Conservation (phyloP, 2,797 vertebrate species). For the Sebastes trivittatus region DNA sequence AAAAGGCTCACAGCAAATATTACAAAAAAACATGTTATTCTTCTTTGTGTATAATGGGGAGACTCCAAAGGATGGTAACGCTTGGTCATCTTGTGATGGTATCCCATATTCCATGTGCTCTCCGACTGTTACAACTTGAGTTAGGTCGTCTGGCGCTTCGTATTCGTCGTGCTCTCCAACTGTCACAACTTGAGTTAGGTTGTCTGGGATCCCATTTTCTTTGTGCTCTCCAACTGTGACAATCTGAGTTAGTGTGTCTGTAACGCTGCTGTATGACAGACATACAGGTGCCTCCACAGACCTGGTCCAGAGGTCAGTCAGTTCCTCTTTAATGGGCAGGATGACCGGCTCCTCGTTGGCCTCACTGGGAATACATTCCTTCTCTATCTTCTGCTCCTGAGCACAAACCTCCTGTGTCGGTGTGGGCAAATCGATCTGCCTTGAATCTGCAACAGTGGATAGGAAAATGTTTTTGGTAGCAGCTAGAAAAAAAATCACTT, state of each 20-base stretch:
- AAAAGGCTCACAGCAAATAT: conserved; percentile 8
- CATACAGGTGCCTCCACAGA: neutral
- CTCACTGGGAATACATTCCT: conserved; percentile 7
- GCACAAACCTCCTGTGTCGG: conserved; percentile 31
- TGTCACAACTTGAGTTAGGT: neutral
- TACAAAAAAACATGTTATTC: neutral
- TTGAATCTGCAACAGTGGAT: conserved; percentile 54
- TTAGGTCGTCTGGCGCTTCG: neutral
- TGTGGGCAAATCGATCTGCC: conserved; percentile 33
- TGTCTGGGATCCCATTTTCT: neutral
- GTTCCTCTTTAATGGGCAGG: conserved; percentile 13
- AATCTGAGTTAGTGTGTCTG: neutral
- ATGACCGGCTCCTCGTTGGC: neutral
- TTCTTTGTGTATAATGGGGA: neutral
- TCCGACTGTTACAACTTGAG: neutral
- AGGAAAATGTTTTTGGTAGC: conserved; percentile 45
- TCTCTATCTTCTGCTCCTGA: conserved; percentile 17
- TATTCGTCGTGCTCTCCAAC: neutral
- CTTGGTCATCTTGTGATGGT: neutral
- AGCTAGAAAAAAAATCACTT: conserved; percentile 23
- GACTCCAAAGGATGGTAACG: neutral
- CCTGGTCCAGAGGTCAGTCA: neutral
- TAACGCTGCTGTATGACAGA: neutral
- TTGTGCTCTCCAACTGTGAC: neutral
- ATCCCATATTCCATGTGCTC: neutral